phyloP scores from a whole-genome alignment of 2,113 vertebrate genomes.

The Pedionomus torquatus region DNA sequence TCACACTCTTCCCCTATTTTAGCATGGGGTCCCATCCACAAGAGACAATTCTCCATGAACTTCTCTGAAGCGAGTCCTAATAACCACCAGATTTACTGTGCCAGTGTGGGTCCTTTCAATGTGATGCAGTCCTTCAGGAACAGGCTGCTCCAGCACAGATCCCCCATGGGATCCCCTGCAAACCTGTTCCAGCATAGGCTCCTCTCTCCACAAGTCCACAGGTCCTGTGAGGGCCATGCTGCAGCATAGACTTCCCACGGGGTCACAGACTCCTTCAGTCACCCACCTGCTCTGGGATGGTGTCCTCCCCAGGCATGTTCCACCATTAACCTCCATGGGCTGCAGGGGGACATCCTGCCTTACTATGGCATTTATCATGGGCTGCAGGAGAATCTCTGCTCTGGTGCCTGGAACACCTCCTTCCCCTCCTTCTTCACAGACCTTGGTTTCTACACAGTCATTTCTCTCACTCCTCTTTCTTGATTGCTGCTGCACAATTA shows the following conservation, averaged over 20 bases:
- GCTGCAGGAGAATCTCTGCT: neutral
- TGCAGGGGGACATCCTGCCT: neutral
- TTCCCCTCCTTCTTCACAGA: neutral
- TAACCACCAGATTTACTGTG: neutral
- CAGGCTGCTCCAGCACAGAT: neutral
- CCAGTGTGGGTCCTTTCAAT: neutral
- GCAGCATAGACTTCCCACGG: neutral
- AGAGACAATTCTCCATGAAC: neutral
- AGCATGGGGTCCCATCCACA: neutral
- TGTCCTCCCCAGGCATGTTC: neutral
- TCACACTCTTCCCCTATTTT: neutral
- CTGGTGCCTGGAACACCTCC: neutral
- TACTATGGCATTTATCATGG: neutral
- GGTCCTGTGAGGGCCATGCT: neutral
- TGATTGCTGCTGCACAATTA: neutral
- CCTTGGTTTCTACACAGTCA: neutral
- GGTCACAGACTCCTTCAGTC: neutral
- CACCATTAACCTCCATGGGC: neutral
- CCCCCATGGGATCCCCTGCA: neutral
- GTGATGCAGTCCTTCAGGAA: neutral
- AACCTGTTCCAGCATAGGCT: neutral
- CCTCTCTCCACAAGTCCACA: neutral
- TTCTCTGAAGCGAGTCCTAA: neutral
- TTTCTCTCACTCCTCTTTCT: neutral
- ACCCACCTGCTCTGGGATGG: neutral